Percentiles rank a stretch among this genome's conserved stretches.
phyloP scores from a whole-genome alignment of 2,888 invertebrate genomes.

The Mesoligia furuncula region DNA sequence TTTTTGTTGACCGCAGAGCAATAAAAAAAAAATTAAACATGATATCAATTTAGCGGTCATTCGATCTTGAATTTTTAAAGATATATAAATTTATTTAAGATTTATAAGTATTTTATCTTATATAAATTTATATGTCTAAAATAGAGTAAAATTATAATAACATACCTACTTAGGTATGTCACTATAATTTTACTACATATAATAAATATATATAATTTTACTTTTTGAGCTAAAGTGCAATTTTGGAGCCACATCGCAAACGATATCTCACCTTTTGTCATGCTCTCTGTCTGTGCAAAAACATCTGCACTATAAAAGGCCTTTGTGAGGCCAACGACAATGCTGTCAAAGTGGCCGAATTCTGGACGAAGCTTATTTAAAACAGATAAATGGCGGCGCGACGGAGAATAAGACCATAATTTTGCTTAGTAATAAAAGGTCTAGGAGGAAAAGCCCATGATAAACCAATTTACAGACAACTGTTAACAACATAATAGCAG shows the following conservation, averaged over 20 bases:
- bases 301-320: neutral
- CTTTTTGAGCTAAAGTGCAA: no score
- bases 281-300: neutral
- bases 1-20: neutral
- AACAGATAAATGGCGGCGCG: neutral
- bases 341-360: neutral
- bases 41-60: neutral
- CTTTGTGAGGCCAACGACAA: neutral
- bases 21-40: neutral
- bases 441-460: no score
- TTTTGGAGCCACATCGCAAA: no score
- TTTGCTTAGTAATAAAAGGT: no score
- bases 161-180: neutral
- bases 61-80: neutral
- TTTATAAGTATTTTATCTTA: no score
- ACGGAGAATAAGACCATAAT: no score
- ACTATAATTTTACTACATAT: no score
- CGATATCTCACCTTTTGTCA: no score
- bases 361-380: neutral
- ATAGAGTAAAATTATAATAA: no score
- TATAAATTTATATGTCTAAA: no score
- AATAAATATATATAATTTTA: no score
- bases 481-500: neutral
- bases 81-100: neutral
- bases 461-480: neutral